These are phyloP conservation scores for Papilio aristodemus DNA, from an alignment of 1,140 invertebrate genomes.

Conservation along the genomic window DNA sequence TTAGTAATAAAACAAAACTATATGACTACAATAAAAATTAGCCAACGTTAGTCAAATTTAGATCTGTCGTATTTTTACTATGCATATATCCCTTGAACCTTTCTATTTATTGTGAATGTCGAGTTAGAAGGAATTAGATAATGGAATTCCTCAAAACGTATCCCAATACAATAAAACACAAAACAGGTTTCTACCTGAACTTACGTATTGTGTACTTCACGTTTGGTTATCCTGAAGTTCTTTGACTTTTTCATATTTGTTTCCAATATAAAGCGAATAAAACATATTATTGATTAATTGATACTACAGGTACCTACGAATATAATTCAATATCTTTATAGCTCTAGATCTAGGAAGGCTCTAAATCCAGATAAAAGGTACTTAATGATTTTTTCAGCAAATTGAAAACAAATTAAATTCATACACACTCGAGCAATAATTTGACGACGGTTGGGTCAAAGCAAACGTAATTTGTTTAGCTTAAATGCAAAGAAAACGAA, in stretches of 20 bases:
- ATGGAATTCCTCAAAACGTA: conserved; percentile 5
- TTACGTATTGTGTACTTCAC: background rate
- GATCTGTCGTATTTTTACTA: background rate
- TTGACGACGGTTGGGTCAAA: conserved; percentile 15
- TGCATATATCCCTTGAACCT: background rate
- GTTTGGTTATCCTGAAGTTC: background rate
- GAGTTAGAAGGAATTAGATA: conserved; percentile 18
- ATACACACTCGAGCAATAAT: conserved; percentile 7
- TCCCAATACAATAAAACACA: background rate
- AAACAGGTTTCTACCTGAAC: background rate
- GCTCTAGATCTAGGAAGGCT: too few relatives aligned
- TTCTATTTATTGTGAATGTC: conserved; percentile 5
- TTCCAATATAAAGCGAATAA: too few relatives aligned
- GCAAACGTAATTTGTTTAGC: conserved; percentile 27
- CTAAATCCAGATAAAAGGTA: background rate
- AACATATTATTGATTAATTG: too few relatives aligned
- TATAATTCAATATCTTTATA: too few relatives aligned
- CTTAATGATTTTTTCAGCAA: background rate
- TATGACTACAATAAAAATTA: background rate
- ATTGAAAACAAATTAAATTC: conserved; percentile 20
- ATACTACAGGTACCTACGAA: too few relatives aligned
- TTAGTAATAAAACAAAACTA: background rate
- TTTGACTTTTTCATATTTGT: background rate
- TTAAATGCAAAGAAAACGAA: conserved; percentile 32
- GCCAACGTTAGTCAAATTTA: background rate